Evolutionary conservation across 37 sponge, comb jelly and placozoan genomes (phyloP), one percentile per base, ranked within the genome.

Genomic region (Chondrosia reniformis): DNA sequence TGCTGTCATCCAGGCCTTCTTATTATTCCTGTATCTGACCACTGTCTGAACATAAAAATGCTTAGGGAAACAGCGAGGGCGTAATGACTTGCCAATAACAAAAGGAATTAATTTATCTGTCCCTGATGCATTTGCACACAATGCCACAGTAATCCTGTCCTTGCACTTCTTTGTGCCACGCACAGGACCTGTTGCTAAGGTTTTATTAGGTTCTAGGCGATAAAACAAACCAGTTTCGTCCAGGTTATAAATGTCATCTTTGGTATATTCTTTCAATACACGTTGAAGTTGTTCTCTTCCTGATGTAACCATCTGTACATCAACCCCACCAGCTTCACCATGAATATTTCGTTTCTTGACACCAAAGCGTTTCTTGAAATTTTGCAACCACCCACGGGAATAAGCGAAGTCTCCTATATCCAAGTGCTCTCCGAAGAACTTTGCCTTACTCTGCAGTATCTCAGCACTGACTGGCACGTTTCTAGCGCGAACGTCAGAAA

Each of bases 301-400:
- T 0, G 34, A 66, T 13, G 41, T 87, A 22, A 32, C 6, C 24
- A 46, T 30, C 33, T 84, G 84, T 46, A n/a, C n/a, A n/a, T n/a
- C n/a, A n/a, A n/a, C n/a, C n/a, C n/a, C n/a, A n/a, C n/a, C n/a
- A n/a, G n/a, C n/a, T n/a, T n/a, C n/a, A n/a, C n/a, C n/a, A n/a
- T n/a, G n/a, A n/a, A n/a, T n/a, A n/a, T n/a, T n/a, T n/a, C n/a
- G n/a, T n/a, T n/a, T n/a, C n/a, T n/a, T n/a, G n/a, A n/a, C n/a
- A n/a, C n/a, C n/a, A n/a, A n/a, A n/a, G 34, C 86, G 52, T 33
- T 74, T 75, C 57, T 79, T 85, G 67, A 85, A 85, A 19, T 56
- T 19, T 2, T 85, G 61, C 33, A 85, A 28, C 86, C 86, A 85
- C 52, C 52, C 52, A 21, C 79, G 10, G 15, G 52, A 49, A 49